Evolutionary conservation across 2,888 invertebrate genomes (phyloP), one percentile per base, ranked within the genome.

Genomic region (Yponomeuta evonymella): DNA sequence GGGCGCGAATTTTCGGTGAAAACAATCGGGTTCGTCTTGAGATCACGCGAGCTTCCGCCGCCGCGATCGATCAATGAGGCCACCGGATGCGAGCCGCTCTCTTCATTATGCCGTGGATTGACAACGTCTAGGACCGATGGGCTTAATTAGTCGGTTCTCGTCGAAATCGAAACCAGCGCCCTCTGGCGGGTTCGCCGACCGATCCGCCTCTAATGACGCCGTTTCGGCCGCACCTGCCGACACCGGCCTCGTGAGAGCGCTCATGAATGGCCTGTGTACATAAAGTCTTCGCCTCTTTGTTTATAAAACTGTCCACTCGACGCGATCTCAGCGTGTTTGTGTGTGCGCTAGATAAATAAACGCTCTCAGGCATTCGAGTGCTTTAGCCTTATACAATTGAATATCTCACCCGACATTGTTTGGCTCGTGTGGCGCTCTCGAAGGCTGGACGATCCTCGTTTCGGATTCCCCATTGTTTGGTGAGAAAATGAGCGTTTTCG

Each of bases 261-360:
- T 85, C 84, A 83, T 88, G 88, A 89, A 90, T 90, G 86, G 83
- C 75, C 83, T 81, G 84, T 81, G 85, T 82, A 85, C 82, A 84
- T 84, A 83, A 79, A 15, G 80, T 81, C 79, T 79, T 81, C 82
- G 72, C 81, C 83, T 84, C 78, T 86, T 89, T 92, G 89, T 92
- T 91, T 91, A 90, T 88, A 86, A 90, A 91, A 91, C 91, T 89
- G 89, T 88, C 90, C 88, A 90, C 90, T 79, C 78, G 81, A 85
- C 84, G 80, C 78, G 80, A 80, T 79, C 77, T 80, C 73, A 75
- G 76, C 80, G 79, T 78, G 79, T 77, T 79, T 67, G 67, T 62
- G 67, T 48, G 81, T 81, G 81, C 75, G 76, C 79, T 85, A 78
- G 79, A 85, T 86, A 89, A 89, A 88, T 85, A 87, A 85, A 79